Conservation (phyloP, 1,140 invertebrate genomes). For the Caenorhabditis inopinata region DNA sequence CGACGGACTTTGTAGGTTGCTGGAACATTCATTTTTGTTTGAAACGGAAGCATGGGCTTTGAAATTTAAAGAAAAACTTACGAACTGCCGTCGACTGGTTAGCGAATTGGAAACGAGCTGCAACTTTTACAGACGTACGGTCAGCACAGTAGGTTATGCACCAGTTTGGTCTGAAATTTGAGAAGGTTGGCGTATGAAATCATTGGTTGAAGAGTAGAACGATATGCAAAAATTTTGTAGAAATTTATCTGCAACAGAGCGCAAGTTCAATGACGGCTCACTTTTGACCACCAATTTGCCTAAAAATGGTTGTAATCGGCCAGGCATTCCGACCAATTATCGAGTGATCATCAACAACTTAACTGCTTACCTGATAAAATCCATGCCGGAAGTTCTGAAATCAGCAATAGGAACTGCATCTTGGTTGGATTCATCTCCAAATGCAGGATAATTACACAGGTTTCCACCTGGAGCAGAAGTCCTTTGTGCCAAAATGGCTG, state of each 20-base stretch:
- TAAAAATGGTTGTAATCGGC: too few species aligned
- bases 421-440: constrained; percentile 3
- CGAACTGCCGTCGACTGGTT: not conserved
- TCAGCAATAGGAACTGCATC: not conserved
- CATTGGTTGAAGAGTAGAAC: too few species aligned
- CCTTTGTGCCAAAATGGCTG: not conserved
- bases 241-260: too few species aligned
- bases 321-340: too few species aligned
- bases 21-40: not conserved
- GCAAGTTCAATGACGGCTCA: too few species aligned
- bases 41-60: too few species aligned
- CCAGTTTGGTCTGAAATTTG: constrained; percentile 11
- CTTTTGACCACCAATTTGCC: too few species aligned
- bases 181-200: too few species aligned
- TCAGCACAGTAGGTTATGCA: constrained; percentile 5
- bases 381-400: not conserved
- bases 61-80: too few species aligned
- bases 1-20: constrained; percentile 24
- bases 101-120: constrained; percentile 11
- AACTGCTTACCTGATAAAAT: constrained; percentile 1
- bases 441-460: not conserved
- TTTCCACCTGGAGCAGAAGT: constrained; percentile 12
- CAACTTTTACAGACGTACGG: not conserved
- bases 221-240: too few species aligned
- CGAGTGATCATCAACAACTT: too few species aligned